These are phyloP conservation scores for Drosophila testacea DNA, from an alignment of 2,888 invertebrate species.

Conservation along the genomic window DNA sequence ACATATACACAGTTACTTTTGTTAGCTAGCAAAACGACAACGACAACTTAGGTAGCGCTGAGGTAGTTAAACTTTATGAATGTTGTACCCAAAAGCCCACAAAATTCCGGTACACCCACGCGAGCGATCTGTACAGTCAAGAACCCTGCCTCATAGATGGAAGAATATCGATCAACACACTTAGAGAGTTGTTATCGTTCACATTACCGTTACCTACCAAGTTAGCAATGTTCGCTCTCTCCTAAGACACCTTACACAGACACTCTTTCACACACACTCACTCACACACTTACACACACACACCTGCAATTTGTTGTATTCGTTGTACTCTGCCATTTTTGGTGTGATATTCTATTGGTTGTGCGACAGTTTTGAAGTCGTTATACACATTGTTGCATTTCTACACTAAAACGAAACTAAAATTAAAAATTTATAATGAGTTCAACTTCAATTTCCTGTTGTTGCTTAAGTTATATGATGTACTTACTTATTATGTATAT, in stretches of 20 bases:
- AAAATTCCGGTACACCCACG: constrained; percentile 52
- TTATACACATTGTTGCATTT: constrained; percentile 82
- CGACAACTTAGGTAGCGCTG: constrained; percentile 76
- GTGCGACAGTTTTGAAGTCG: constrained; percentile 77
- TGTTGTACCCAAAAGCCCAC: constrained; percentile 70
- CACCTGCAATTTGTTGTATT: constrained; percentile 64
- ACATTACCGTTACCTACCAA: constrained; percentile 60
- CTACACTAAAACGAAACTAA: constrained; percentile 54
- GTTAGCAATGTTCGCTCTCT: constrained; percentile 68
- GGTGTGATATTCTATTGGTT: constrained; percentile 84
- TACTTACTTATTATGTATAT: constrained; percentile 41
- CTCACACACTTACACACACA: constrained; percentile 23
- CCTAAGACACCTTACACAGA: constrained; percentile 25
- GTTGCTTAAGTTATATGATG: constrained; percentile 62
- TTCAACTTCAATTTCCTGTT: constrained; percentile 71
- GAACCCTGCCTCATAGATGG: constrained; percentile 43
- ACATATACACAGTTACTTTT: constrained; percentile 70
- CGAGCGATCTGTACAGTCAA: constrained; percentile 67
- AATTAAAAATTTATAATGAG: constrained; percentile 46
- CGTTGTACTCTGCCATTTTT: constrained; percentile 80
- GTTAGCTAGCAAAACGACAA: constrained; percentile 79
- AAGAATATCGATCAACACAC: constrained; percentile 8
- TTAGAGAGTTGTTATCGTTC: constrained; percentile 23
- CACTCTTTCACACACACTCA: constrained; percentile 24
- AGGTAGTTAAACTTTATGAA: constrained; percentile 79